Conservation (phyloP, 2,888 invertebrate species). For the Drosophila putrida region DNA sequence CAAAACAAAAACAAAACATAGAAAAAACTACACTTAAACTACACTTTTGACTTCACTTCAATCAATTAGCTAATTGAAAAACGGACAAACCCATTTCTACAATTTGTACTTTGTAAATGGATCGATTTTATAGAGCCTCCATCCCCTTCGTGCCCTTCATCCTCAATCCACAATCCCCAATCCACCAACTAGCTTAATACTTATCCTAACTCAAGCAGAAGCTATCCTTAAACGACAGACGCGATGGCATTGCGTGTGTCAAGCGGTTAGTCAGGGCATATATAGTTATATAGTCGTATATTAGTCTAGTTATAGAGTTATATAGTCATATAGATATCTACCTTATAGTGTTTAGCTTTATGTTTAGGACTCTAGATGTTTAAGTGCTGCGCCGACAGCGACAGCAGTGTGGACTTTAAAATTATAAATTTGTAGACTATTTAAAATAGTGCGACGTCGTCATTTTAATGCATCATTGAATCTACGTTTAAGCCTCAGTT, state of each 20-base stretch:
- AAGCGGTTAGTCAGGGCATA: constrained; percentile 18
- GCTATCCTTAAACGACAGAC: constrained; percentile 36
- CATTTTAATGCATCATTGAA: constrained; percentile 64
- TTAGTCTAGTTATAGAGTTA: constrained; percentile 43
- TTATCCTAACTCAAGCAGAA: constrained; percentile 8
- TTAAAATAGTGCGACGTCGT: constrained; percentile 69
- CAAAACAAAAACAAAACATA: background rate
- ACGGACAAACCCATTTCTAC: constrained; percentile 72
- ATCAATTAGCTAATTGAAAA: constrained; percentile 28
- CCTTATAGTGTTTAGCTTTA: constrained; percentile 50
- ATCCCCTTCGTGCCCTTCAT: background rate
- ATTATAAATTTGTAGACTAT: constrained; percentile 78
- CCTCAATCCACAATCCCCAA: constrained; percentile 4
- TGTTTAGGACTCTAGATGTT: constrained; percentile 57
- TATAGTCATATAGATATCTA: constrained; percentile 43
- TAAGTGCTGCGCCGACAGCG: constrained; percentile 49
- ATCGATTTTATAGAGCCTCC: constrained; percentile 83
- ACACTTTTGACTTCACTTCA: constrained; percentile 38
- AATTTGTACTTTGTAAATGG: constrained; percentile 84
- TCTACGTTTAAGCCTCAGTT: constrained; percentile 46
- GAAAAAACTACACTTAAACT: constrained; percentile 23
- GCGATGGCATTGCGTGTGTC: constrained; percentile 10
- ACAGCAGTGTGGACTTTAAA: constrained; percentile 76
- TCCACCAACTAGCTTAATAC: constrained; percentile 7
- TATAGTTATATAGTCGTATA: constrained; percentile 14